Percentiles rank a stretch among this genome's conserved stretches.
Conservation (phyloP, 2,797 vertebrate genomes). For the Fistularia commersonii region DNA sequence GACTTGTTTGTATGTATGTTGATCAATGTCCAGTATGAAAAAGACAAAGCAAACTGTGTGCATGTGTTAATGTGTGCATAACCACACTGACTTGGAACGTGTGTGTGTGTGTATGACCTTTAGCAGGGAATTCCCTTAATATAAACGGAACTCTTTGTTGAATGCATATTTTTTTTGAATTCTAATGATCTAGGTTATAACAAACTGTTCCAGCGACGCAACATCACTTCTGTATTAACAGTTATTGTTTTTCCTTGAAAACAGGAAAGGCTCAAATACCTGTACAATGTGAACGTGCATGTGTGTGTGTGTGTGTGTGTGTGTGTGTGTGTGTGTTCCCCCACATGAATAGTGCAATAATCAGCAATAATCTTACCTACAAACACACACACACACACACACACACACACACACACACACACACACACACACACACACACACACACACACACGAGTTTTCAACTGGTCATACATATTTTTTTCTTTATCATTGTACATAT, state of each 20-base stretch:
- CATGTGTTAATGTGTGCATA: background rate
- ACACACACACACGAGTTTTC: no score
- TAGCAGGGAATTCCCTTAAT: constrained; percentile 36
- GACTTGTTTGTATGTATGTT: background rate
- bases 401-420: constrained; percentile 18
- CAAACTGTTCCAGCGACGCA: constrained; percentile 10
- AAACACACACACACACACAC: background rate
- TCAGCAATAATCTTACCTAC: no score
- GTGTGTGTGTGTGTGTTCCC: constrained; percentile 7
- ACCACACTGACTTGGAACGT: background rate
- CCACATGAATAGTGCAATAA: no score
- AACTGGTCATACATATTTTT: no score
- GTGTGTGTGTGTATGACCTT: constrained; percentile 36
- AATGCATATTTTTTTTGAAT: constrained; percentile 21
- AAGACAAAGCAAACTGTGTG: no score
- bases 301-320: constrained; percentile 6
- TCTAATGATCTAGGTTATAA: constrained; percentile 33
- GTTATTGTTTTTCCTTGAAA: constrained; percentile 32
- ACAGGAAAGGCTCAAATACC: constrained; percentile 39
- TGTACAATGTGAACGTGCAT: constrained; percentile 7
- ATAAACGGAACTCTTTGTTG: constrained; percentile 27
- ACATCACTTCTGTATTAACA: background rate
- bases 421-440: constrained; percentile 12
- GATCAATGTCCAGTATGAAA: background rate
- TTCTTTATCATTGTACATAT: no score